Conservation (phyloP, 2,888 invertebrate genomes). For the Cheilosia pagana region DNA sequence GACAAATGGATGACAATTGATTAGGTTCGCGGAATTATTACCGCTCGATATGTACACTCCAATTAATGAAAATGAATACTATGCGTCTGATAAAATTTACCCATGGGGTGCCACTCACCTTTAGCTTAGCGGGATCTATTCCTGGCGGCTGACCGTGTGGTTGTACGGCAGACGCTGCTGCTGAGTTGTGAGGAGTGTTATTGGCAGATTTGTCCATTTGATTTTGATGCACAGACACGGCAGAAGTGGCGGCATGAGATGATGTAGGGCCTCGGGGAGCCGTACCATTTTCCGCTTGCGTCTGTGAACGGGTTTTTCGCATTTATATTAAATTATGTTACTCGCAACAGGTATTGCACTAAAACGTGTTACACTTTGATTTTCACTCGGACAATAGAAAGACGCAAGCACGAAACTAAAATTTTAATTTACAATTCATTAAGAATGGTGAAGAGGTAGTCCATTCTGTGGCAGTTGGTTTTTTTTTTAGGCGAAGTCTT, state of each 20-base stretch:
- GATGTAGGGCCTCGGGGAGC: conserved; percentile 74
- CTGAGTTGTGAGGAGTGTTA: neutral
- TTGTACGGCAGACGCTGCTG: neutral
- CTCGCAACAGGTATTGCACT: conserved; percentile 55
- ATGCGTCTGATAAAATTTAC: neutral
- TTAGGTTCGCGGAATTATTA: conserved; percentile 19
- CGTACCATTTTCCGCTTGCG: conserved; percentile 82
- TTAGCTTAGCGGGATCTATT: conserved; percentile 56
- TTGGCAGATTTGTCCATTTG: conserved; percentile 45
- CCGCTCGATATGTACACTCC: conserved; percentile 47
- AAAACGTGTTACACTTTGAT: conserved; percentile 43
- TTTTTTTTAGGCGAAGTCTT: conserved; percentile 57
- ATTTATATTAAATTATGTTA: conserved; percentile 75
- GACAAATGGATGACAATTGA: conserved; percentile 72
- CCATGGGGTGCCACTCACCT: conserved; percentile 32
- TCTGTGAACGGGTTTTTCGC: conserved; percentile 83
- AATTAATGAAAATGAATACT: neutral
- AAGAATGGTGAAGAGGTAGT: conserved; percentile 37
- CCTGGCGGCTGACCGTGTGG: conserved; percentile 19
- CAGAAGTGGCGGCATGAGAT: conserved; percentile 59
- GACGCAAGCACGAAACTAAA: conserved; percentile 29
- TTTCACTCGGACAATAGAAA: conserved; percentile 56
- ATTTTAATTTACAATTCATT: conserved; percentile 58
- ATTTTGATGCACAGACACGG: conserved; percentile 24
- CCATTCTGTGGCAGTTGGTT: conserved; percentile 58